phyloP scores from a whole-genome alignment of 2,888 invertebrate species.

The Pandemis cinnamomeana region DNA sequence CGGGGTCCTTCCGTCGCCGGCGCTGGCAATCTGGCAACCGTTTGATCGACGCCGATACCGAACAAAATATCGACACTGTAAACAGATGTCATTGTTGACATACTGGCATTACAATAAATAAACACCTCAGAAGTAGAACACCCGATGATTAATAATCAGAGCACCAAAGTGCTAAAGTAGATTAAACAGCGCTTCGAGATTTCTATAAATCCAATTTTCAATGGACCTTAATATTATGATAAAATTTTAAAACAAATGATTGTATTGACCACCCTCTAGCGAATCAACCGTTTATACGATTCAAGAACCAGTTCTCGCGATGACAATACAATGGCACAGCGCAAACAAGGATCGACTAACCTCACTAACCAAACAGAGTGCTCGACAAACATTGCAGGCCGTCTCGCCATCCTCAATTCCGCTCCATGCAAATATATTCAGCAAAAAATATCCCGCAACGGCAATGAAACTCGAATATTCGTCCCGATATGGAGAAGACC shows the following conservation, averaged over 20 bases:
- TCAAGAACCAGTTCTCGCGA: constrained; percentile 43
- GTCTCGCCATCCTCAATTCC: constrained; percentile 55
- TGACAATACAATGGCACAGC: constrained; percentile 64
- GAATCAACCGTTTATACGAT: constrained; percentile 42
- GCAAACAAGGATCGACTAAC: constrained; percentile 68
- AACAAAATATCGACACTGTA: constrained; percentile 1
- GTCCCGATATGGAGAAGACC: constrained; percentile 50
- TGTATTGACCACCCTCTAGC: constrained; percentile 35
- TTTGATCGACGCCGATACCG: constrained; percentile 28
- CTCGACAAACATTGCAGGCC: constrained; percentile 61
- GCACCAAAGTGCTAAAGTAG: not conserved
- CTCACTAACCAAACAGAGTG: constrained; percentile 64
- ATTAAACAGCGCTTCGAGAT: not conserved
- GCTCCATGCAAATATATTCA: constrained; percentile 64
- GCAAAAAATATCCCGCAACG: constrained; percentile 52
- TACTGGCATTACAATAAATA: not conserved
- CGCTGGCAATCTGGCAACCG: constrained; percentile 27
- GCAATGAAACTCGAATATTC: constrained; percentile 54
- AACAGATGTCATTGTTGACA: not conserved
- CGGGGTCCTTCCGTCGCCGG: constrained; percentile 30
- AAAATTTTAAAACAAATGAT: constrained; percentile 26
- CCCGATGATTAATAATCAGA: not conserved
- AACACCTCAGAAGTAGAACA: not conserved
- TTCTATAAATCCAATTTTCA: not conserved
- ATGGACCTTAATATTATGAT: not conserved